A percentile compares a stretch with the other conserved stretches of the same genome.
Conservation (phyloP, 2,888 invertebrate genomes). For the Zygaena filipendulae region DNA sequence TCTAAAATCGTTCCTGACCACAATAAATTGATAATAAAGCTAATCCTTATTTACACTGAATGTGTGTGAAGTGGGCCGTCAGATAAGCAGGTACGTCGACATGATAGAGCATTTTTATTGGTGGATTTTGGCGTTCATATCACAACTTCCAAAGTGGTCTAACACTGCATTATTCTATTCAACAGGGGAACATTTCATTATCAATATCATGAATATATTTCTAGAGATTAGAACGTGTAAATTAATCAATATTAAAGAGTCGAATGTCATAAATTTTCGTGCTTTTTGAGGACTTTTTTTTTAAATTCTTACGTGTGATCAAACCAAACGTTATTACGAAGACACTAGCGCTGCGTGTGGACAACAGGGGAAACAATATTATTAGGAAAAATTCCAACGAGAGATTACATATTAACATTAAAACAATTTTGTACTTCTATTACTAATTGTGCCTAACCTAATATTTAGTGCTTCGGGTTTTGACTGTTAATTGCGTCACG, state of each 20-base stretch:
- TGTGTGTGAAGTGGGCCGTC: slow-evolving; percentile 50
- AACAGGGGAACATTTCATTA: slow-evolving; percentile 22
- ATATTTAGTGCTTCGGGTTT: no score
- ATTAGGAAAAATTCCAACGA: no score
- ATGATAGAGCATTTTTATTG: slow-evolving; percentile 38
- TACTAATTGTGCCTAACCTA: no score
- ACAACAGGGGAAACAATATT: no score
- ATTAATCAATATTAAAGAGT: slow-evolving; percentile 19
- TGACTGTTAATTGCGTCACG: no score
- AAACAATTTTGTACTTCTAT: no score
- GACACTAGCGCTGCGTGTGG: no score
- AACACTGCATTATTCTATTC: slow-evolving; percentile 15
- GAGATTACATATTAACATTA: no score
- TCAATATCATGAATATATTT: slow-evolving; percentile 21
- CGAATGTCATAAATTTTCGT: slow-evolving; percentile 18
- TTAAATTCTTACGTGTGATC: no score
- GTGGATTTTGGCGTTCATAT: slow-evolving; percentile 32
- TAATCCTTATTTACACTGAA: slow-evolving; percentile 59
- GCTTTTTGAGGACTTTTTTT: slow-evolving; percentile 22
- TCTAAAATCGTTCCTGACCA: slow-evolving; percentile 42
- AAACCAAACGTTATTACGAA: no score
- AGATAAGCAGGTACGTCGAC: slow-evolving; percentile 48
- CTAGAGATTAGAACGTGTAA: slow-evolving; percentile 19
- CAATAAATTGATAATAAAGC: slow-evolving; percentile 54
- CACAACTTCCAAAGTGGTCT: slow-evolving; percentile 13